Evolutionary conservation across 2,888 invertebrate species (phyloP).

Genomic region (Agrotis ipsilon): DNA sequence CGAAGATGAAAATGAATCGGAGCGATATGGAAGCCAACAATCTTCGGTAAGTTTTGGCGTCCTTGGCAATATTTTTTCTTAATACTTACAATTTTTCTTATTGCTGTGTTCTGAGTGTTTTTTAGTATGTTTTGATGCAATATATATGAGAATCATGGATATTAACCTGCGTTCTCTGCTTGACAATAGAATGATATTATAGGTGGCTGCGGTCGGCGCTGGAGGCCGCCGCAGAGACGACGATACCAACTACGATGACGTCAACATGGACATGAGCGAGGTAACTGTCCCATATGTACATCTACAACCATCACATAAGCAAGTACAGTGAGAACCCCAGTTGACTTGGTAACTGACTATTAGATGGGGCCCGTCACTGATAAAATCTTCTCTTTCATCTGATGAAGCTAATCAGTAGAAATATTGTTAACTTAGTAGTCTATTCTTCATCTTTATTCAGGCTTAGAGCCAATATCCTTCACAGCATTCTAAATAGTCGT

Average conservation of each 20-base stretch:
- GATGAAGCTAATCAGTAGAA: constrained; percentile 44
- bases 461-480: constrained; percentile 48
- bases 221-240: constrained; percentile 84
- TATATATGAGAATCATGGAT: constrained; percentile 72
- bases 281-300: constrained; percentile 82
- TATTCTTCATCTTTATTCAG: constrained; percentile 59
- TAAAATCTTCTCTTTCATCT: constrained; percentile 40
- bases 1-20: constrained; percentile 93
- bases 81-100: constrained; percentile 7
- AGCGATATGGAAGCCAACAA: constrained; percentile 79
- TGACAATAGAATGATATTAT: constrained; percentile 91
- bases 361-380: constrained; percentile 34
- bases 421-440: constrained; percentile 52
- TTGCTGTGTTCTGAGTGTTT: constrained; percentile 10
- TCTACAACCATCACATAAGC: constrained; percentile 43
- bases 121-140: constrained; percentile 36
- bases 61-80: constrained; percentile 66
- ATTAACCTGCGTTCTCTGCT: constrained; percentile 92
- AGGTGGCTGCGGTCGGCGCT: constrained; percentile 80
- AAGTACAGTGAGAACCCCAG: constrained; percentile 38
- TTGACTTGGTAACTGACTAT: constrained; percentile 31
- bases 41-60: constrained; percentile 80
- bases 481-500: constrained; percentile 45
- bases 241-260: constrained; percentile 94
- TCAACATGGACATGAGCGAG: constrained; percentile 95